A percentile compares a stretch with the other conserved stretches of the same genome.
Conservation (phyloP, 2,113 vertebrate genomes). For the Lepus europaeus region DNA sequence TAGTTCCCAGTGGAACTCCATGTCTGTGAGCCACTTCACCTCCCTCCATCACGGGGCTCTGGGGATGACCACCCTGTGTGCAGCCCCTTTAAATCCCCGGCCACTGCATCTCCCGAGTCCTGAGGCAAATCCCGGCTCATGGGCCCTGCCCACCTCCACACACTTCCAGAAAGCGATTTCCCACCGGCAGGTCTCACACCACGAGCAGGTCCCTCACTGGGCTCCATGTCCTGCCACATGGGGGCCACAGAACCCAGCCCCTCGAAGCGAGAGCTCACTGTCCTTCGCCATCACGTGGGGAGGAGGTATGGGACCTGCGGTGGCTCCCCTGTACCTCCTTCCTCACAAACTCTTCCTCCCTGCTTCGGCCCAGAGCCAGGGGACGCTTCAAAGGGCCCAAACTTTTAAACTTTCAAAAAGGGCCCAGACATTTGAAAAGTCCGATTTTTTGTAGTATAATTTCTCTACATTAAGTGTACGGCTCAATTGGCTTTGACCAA, state of each 20-base stretch:
- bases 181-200: not conserved
- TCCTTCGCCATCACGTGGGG: not conserved
- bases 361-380: not conserved
- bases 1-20: no score
- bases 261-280: not conserved
- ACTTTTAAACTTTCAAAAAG: no score
- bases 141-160: no score
- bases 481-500: not conserved
- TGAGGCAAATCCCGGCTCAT: not conserved
- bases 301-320: not conserved
- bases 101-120: rapidly evolving
- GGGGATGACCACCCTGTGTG: rapidly evolving
- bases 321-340: not conserved
- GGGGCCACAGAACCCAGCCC: not conserved
- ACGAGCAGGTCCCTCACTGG: not conserved
- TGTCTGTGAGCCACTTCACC: no score
- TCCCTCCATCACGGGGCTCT: not conserved
- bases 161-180: not conserved
- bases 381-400: not conserved
- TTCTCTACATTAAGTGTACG: no score
- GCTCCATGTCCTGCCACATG: not conserved
- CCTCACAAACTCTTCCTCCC: not conserved
- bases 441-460: not conserved
- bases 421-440: not conserved
- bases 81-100: not conserved